These are phyloP conservation scores for Macrocentrus cingulum DNA, from an alignment of 1,140 invertebrate species.

Conservation along the genomic window DNA sequence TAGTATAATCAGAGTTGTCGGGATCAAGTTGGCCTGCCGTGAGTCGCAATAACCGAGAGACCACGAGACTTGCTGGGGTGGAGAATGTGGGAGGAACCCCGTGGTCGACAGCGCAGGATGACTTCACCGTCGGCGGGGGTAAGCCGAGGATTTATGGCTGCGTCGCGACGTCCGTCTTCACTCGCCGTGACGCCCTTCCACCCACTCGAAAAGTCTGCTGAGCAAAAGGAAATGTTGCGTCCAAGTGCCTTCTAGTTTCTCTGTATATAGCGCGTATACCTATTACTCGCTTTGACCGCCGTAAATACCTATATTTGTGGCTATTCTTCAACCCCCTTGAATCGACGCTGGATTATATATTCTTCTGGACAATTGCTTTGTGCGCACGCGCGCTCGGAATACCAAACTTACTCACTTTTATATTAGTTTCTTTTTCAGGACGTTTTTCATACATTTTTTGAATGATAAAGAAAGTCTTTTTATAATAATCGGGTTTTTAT, in stretches of 20 bases:
- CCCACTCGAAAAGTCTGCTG: constrained; percentile 48
- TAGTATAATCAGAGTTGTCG: constrained; percentile 52
- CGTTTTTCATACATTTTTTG: too few species aligned
- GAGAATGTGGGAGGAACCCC: constrained; percentile 27
- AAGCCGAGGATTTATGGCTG: constrained; percentile 57
- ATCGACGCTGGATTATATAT: constrained; percentile 1
- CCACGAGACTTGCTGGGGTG: constrained; percentile 26
- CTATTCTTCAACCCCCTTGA: neutral
- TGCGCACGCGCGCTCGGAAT: too few species aligned
- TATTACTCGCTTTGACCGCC: neutral
- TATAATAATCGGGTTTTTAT: too few species aligned
- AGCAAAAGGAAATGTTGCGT: constrained; percentile 16
- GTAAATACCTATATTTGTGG: constrained; percentile 1
- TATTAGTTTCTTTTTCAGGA: too few species aligned
- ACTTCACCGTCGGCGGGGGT: constrained; percentile 42
- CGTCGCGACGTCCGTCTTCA: constrained; percentile 61
- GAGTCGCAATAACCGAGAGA: constrained; percentile 31
- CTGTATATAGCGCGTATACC: neutral
- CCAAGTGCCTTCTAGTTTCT: constrained; percentile 8
- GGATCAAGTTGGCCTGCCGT: constrained; percentile 51
- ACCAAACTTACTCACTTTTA: too few species aligned
- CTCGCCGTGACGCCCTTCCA: constrained; percentile 58
- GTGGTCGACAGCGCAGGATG: constrained; percentile 19
- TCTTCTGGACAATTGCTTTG: constrained; percentile 6
- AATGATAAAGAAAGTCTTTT: too few species aligned